Conservation (phyloP, 2,797 vertebrate species). For the Gymnothorax reevesii region DNA sequence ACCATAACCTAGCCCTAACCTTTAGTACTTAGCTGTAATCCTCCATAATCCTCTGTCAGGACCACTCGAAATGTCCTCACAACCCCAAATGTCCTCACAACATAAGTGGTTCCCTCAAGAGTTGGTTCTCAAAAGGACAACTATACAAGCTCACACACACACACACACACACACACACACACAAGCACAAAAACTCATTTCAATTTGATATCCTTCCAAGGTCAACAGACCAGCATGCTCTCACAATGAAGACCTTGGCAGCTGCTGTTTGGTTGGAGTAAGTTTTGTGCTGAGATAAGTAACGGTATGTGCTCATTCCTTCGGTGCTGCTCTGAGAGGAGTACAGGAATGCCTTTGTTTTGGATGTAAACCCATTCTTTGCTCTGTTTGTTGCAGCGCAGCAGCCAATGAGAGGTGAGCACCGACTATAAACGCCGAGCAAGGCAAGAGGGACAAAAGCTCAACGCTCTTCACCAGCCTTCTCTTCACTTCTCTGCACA, state of each 20-base stretch:
- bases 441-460: neutral
- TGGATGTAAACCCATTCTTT: slow-evolving; percentile 14
- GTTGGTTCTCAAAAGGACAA: too few relatives aligned
- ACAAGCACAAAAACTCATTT: neutral
- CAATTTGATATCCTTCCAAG: neutral
- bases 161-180: slow-evolving; percentile 8
- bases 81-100: too few relatives aligned
- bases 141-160: neutral
- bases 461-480: neutral
- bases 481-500: neutral
- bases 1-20: too few relatives aligned
- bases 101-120: too few relatives aligned
- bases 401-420: neutral
- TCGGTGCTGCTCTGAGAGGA: slow-evolving; percentile 2
- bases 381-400: neutral
- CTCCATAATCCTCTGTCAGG: too few relatives aligned
- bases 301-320: neutral
- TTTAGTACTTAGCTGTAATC: too few relatives aligned
- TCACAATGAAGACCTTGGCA: neutral
- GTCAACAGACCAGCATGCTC: neutral
- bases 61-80: too few relatives aligned
- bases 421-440: neutral
- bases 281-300: slow-evolving; percentile 14
- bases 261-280: neutral
- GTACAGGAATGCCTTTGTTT: slow-evolving; percentile 52